These are phyloP conservation scores for Urosaurus nigricauda DNA, from an alignment of 2,797 vertebrate genomes.

Conservation along the genomic window DNA sequence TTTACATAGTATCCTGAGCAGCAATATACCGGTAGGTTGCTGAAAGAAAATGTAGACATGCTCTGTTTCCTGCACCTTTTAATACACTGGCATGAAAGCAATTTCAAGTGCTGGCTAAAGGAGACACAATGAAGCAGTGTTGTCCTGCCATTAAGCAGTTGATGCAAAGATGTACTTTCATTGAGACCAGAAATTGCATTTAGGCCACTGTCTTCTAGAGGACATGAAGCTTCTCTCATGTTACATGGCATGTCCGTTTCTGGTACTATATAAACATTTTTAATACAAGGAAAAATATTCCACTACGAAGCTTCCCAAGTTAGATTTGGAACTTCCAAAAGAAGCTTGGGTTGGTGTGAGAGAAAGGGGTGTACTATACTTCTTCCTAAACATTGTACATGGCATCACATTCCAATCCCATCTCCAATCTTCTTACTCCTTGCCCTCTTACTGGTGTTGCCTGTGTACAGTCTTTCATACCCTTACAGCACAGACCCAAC, in stretches of 20 bases:
- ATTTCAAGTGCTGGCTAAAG: no score
- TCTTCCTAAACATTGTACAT: neutral
- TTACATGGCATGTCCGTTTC: neutral
- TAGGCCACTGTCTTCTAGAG: neutral
- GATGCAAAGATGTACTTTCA: no score
- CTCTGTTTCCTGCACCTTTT: neutral
- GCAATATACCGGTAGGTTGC: constrained; percentile 23
- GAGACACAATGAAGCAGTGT: no score
- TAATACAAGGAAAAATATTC: neutral
- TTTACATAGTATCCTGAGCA: neutral
- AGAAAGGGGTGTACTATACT: neutral
- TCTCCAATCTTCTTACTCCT: neutral
- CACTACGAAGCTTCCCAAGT: neutral
- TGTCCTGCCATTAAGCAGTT: no score
- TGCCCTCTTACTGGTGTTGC: neutral
- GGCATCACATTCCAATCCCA: neutral
- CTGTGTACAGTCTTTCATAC: neutral
- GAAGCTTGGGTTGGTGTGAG: neutral
- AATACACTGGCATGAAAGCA: no score
- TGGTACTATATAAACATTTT: neutral
- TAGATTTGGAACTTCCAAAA: neutral
- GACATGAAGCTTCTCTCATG: neutral
- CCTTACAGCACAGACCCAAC: neutral
- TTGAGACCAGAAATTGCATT: no score
- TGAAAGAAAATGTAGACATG: neutral